phyloP scores from a whole-genome alignment of 2,797 vertebrate genomes.

The Poecilia velifera region DNA sequence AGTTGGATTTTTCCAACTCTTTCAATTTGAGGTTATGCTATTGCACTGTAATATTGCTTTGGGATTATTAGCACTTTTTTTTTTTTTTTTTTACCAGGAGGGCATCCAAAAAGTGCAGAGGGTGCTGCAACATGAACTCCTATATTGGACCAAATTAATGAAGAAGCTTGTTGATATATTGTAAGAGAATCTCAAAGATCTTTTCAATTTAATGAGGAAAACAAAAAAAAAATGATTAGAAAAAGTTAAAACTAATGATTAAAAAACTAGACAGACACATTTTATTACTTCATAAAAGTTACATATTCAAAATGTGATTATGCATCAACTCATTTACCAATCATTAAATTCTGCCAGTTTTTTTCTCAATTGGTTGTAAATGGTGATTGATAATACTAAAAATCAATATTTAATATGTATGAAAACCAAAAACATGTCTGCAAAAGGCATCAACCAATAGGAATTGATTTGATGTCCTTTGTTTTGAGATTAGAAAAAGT shows the following conservation, averaged over 20 bases:
- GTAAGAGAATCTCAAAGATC: neutral
- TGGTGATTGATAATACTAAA: neutral
- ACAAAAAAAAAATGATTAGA: neutral
- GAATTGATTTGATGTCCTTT: neutral
- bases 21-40: neutral
- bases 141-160: neutral
- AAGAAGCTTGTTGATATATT: neutral
- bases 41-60: neutral
- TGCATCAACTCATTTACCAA: neutral
- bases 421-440: neutral
- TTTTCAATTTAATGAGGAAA: neutral
- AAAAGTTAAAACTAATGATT: neutral
- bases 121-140: neutral
- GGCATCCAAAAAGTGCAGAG: neutral
- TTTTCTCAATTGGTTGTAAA: neutral
- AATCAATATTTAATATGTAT: neutral
- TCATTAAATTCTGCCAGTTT: neutral
- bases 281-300: neutral
- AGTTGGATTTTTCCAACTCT: neutral
- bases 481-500: neutral
- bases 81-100: neutral
- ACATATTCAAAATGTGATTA: neutral
- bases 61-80: too few species aligned
- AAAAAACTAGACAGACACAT: neutral
- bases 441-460: neutral